Conservation (phyloP, 2,113 vertebrate genomes). For the Orcinus orca region DNA sequence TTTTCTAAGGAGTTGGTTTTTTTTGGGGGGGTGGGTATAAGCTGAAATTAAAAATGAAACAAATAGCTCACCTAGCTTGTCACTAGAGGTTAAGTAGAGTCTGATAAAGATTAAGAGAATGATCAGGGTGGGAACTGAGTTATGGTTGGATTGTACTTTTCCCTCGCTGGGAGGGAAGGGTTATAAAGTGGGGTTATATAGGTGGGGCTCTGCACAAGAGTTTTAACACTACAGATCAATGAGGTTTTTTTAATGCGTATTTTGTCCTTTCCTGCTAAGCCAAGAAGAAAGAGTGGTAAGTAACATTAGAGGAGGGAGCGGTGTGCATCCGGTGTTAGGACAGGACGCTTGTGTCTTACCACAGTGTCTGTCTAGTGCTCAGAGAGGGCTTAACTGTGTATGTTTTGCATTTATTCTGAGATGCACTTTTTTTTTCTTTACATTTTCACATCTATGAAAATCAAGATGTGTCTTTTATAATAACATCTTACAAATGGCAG, state of each 20-base stretch:
- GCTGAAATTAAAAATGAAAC: not conserved
- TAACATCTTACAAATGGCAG: not conserved
- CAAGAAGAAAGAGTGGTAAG: not conserved
- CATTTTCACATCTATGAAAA: not conserved
- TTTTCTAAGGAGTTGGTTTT: not conserved
- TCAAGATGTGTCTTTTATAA: not conserved
- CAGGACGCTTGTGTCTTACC: not conserved
- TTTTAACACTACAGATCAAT: not conserved
- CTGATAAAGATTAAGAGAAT: not conserved
- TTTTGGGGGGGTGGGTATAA: fast-evolving
- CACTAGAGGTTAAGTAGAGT: not conserved
- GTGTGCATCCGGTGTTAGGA: fast-evolving
- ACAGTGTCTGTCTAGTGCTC: not conserved
- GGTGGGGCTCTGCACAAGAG: not conserved
- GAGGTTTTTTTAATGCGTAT: not conserved
- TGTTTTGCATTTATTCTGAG: not conserved
- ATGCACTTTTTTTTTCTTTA: not conserved
- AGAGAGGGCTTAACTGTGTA: not conserved
- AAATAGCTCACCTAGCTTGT: not conserved
- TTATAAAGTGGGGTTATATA: not conserved
- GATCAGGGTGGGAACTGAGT: not conserved
- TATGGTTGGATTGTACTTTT: not conserved
- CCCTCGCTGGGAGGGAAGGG: not conserved
- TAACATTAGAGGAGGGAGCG: fast-evolving
- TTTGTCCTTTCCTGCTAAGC: not conserved